Percentiles rank a stretch among this genome's conserved stretches.
Evolutionary conservation across 2,113 vertebrate genomes (phyloP).

Genomic region (Eidolon helvum): DNA sequence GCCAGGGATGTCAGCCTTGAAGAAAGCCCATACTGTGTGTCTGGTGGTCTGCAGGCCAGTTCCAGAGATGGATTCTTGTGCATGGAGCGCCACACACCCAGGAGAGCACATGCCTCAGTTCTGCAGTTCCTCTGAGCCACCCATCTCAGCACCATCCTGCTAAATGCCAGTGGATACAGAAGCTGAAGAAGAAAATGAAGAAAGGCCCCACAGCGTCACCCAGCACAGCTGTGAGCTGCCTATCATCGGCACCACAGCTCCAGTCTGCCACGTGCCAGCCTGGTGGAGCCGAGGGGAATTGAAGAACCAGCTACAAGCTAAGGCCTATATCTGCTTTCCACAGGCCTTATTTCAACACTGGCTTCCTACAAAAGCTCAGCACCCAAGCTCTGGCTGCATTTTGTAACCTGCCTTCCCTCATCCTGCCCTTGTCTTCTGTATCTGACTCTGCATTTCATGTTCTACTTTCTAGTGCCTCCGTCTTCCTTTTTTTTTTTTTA

Average conservation of each 20-base stretch:
- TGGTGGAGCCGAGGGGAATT: background rate
- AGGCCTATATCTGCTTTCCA: background rate
- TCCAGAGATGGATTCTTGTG: background rate
- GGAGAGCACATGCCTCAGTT: background rate
- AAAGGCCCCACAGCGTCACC: background rate
- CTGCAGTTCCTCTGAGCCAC: background rate
- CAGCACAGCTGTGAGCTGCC: background rate
- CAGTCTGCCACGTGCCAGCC: background rate
- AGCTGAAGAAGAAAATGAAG: background rate
- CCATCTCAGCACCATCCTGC: background rate
- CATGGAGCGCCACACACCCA: background rate
- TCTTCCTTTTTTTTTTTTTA: background rate
- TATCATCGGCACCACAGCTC: background rate
- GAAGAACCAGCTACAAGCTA: background rate
- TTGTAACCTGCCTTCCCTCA: background rate
- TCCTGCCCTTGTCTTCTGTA: background rate
- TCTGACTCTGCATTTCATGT: background rate
- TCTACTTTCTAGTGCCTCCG: background rate
- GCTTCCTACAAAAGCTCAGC: background rate
- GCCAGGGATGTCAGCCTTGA: background rate
- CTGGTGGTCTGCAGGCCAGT: background rate
- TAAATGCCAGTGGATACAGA: conserved; percentile 2
- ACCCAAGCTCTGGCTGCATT: background rate
- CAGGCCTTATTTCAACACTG: background rate
- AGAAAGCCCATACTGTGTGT: background rate